These are phyloP conservation scores for Tauraco erythrolophus DNA, from an alignment of 2,113 vertebrate genomes.

Conservation along the genomic window DNA sequence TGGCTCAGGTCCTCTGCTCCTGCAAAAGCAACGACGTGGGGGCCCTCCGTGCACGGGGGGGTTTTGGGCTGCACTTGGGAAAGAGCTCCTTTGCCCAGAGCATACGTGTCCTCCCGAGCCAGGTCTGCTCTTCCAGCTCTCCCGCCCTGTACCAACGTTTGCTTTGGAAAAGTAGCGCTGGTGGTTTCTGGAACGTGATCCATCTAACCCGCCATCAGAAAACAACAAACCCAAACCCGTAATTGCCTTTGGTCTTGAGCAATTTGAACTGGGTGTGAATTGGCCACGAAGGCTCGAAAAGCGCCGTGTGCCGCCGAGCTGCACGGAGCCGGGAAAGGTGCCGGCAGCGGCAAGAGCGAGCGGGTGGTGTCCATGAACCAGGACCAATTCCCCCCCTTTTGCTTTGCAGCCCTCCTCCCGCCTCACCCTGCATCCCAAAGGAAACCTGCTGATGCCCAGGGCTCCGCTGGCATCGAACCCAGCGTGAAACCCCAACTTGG, in stretches of 20 bases:
- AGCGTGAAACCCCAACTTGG: rapidly evolving
- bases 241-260: constrained; percentile 17
- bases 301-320: rapidly evolving
- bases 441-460: rapidly evolving
- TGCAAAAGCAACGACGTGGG: rapidly evolving
- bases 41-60: background rate
- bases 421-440: background rate
- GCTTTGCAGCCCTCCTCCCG: background rate
- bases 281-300: background rate
- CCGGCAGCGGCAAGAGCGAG: rapidly evolving
- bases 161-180: background rate
- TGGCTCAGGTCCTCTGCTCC: background rate
- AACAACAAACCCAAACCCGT: constrained; percentile 15
- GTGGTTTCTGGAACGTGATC: constrained; percentile 21
- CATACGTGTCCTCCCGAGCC: rapidly evolving
- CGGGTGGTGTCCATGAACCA: rapidly evolving
- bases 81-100: background rate
- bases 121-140: background rate
- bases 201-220: constrained; percentile 20
- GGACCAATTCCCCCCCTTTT: too few species aligned
- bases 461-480: background rate
- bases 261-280: constrained; percentile 24
- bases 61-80: background rate
- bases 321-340: rapidly evolving
- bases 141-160: background rate